phyloP scores from a whole-genome alignment of 2,113 vertebrate species.

The Reinhardtius hippoglossoides region DNA sequence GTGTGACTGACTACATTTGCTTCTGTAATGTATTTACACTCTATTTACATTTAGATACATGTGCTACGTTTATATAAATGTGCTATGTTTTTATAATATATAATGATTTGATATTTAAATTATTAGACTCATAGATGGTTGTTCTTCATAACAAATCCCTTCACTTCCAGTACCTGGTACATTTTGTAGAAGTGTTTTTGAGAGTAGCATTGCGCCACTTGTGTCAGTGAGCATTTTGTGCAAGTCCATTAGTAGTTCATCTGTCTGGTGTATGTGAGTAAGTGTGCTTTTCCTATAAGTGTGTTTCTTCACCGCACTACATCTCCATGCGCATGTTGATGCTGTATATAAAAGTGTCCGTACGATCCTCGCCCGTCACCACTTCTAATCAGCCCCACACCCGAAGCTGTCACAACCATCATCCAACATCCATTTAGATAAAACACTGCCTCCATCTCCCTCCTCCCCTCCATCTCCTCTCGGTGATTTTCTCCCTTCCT shows the following conservation, averaged over 20 bases:
- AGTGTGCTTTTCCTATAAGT: neutral
- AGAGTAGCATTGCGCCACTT: too few species aligned
- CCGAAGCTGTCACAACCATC: slow-evolving; percentile 22
- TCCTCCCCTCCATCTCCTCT: neutral
- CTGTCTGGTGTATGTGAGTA: neutral
- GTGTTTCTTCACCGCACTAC: neutral
- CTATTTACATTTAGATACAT: too few species aligned
- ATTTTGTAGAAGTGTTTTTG: too few species aligned
- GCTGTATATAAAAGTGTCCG: slow-evolving; percentile 9
- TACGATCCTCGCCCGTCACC: slow-evolving; percentile 2
- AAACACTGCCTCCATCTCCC: slow-evolving; percentile 29
- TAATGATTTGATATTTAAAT: too few species aligned
- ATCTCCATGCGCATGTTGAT: neutral
- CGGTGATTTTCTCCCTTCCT: slow-evolving; percentile 13
- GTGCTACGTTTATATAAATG: too few species aligned
- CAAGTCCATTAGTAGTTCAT: neutral
- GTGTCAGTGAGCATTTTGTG: neutral
- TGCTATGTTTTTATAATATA: too few species aligned
- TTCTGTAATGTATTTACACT: too few species aligned
- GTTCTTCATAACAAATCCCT: too few species aligned
- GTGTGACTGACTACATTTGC: too few species aligned
- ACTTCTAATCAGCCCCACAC: slow-evolving; percentile 20
- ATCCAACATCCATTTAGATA: slow-evolving; percentile 32
- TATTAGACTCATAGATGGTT: too few species aligned
- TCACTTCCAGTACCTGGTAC: too few species aligned